These are phyloP conservation scores for Leptinotarsa tumamoca DNA, from an alignment of 2,888 invertebrate species.

Conservation along the genomic window DNA sequence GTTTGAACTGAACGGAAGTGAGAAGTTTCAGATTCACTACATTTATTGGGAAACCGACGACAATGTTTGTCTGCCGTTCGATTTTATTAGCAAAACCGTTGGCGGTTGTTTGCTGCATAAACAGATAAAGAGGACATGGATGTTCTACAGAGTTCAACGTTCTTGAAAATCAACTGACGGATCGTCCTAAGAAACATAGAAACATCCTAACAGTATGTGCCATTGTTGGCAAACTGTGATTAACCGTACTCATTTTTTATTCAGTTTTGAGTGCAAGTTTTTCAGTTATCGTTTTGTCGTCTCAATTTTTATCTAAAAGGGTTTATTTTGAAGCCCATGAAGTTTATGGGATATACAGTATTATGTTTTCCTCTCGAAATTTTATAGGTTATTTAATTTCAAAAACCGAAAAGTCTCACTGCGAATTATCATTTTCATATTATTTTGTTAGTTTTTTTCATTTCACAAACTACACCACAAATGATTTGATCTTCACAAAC, in stretches of 20 bases:
- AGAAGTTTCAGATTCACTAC: slow-evolving; percentile 41
- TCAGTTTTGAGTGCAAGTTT: background rate
- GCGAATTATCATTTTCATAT: too few relatives aligned
- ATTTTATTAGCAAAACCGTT: slow-evolving; percentile 39
- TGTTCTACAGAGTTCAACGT: slow-evolving; percentile 1
- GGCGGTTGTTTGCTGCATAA: slow-evolving; percentile 39
- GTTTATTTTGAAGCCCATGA: too few relatives aligned
- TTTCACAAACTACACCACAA: too few relatives aligned
- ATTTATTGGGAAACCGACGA: slow-evolving; percentile 34
- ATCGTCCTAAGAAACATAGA: background rate
- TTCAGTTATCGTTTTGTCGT: too few relatives aligned
- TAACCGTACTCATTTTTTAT: background rate
- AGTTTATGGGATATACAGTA: too few relatives aligned
- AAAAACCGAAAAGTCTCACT: too few relatives aligned
- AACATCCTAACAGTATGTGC: background rate
- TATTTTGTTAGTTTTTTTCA: too few relatives aligned
- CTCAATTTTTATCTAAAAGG: too few relatives aligned
- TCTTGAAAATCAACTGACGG: slow-evolving; percentile 31
- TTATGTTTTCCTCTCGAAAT: too few relatives aligned
- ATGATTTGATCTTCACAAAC: too few relatives aligned
- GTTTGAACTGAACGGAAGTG: slow-evolving; percentile 33
- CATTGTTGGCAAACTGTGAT: background rate
- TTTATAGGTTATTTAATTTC: too few relatives aligned
- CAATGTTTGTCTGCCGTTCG: slow-evolving; percentile 40
- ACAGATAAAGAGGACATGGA: slow-evolving; percentile 27